A percentile compares a stretch with the other conserved stretches of the same genome.
phyloP scores from a whole-genome alignment of 2,888 invertebrate genomes.

The Polyploca ridens region DNA sequence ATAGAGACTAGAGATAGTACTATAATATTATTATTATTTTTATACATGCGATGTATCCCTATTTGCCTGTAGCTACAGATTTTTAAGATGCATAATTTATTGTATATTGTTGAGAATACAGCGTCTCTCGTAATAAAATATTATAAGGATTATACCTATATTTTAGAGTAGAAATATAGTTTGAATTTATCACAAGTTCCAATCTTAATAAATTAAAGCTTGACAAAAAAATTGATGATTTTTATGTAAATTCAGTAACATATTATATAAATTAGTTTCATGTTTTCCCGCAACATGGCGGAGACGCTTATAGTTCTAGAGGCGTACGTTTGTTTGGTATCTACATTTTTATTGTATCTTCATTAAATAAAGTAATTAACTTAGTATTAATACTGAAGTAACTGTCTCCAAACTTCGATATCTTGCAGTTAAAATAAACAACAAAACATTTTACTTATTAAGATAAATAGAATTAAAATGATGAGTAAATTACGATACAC shows the following conservation, averaged over 20 bases:
- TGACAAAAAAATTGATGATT: background rate
- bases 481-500: background rate
- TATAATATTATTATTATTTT: background rate
- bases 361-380: background rate
- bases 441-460: background rate
- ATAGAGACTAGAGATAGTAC: background rate
- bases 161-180: too few species aligned
- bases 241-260: background rate
- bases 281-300: background rate
- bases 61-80: conserved; percentile 6
- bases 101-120: too few species aligned
- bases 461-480: background rate
- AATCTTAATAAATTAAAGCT: too few species aligned
- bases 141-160: too few species aligned
- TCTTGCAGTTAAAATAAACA: background rate
- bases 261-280: background rate
- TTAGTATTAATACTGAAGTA: background rate
- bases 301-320: background rate
- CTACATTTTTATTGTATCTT: background rate
- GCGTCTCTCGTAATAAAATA: too few species aligned
- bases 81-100: too few species aligned
- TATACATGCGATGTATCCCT: background rate
- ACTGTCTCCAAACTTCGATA: background rate
- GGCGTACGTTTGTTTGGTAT: background rate
- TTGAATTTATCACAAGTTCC: too few species aligned